Percentiles rank a stretch among this genome's conserved stretches.
phyloP scores from a whole-genome alignment of 1,140 invertebrate species.

The Bombus confusus region DNA sequence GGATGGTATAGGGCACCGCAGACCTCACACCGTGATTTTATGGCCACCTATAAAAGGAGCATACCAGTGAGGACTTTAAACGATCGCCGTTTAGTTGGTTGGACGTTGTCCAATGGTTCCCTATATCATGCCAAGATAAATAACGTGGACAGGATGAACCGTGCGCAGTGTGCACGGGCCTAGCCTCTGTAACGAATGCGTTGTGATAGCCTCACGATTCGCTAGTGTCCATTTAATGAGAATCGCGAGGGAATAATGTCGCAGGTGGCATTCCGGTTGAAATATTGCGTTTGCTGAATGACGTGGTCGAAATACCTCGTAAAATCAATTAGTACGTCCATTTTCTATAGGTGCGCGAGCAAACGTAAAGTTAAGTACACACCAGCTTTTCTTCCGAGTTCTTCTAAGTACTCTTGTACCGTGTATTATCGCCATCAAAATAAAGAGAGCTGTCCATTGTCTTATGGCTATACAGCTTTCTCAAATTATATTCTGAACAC shows the following conservation, averaged over 20 bases:
- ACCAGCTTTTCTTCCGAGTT: too few species aligned
- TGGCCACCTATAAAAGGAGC: conserved; percentile 61
- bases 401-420: too few species aligned
- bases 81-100: conserved; percentile 43
- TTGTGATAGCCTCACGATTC: conserved; percentile 19
- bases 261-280: neutral
- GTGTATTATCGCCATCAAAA: too few species aligned
- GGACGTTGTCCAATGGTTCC: conserved; percentile 39
- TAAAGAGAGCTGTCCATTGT: too few species aligned
- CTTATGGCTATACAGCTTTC: too few species aligned
- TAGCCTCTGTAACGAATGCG: conserved; percentile 19
- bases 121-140: conserved; percentile 47
- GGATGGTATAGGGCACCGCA: conserved; percentile 25
- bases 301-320: neutral
- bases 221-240: conserved; percentile 16
- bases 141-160: conserved; percentile 14
- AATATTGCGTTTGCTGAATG: neutral
- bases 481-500: too few species aligned
- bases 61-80: conserved; percentile 50
- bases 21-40: conserved; percentile 65
- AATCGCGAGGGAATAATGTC: neutral
- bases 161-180: neutral
- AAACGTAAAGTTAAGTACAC: neutral
- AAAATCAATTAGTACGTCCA: neutral
- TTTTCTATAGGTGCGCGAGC: neutral